Percentiles rank a stretch among this genome's conserved stretches.
Conservation (phyloP, 1,140 invertebrate species). For the Drosophila sucinea region DNA sequence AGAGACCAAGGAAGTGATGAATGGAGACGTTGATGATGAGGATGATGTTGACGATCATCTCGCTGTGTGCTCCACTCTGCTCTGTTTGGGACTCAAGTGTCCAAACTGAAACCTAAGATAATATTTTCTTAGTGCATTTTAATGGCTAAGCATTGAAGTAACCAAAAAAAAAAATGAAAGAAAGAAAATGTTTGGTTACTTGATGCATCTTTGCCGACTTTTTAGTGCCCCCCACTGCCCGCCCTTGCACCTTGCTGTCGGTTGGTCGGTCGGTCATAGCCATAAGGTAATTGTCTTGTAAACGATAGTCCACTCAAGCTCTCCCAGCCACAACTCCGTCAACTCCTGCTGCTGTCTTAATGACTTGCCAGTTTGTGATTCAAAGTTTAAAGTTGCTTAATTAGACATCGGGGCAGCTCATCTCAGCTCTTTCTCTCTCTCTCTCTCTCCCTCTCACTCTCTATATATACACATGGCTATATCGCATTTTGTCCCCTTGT, state of each 20-base stretch:
- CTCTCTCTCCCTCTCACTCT: conserved; percentile 8
- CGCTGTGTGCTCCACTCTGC: background rate
- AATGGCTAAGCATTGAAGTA: conserved; percentile 63
- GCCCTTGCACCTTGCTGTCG: background rate
- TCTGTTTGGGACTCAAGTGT: conserved; percentile 51
- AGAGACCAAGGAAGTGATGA: conserved; percentile 35
- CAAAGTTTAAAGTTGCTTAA: conserved; percentile 69
- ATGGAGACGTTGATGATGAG: conserved; percentile 47
- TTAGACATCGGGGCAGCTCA: conserved; percentile 50
- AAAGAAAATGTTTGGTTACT: conserved; percentile 1
- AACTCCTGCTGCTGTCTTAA: conserved; percentile 52
- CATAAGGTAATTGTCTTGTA: conserved; percentile 65
- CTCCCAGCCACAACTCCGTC: conserved; percentile 12
- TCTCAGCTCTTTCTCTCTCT: conserved; percentile 12
- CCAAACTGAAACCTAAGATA: conserved; percentile 59
- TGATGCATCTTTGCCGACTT: conserved; percentile 69
- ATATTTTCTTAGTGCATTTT: conserved; percentile 78
- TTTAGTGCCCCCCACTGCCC: background rate
- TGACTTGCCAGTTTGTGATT: conserved; percentile 75
- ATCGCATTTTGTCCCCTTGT: conserved; percentile 63
- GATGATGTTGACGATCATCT: conserved; percentile 18
- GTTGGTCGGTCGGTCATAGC: conserved; percentile 17
- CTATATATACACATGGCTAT: conserved; percentile 19
- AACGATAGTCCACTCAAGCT: conserved; percentile 52
- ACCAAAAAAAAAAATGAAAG: conserved; percentile 14